Base-by-base conservation (phyloP, 2,797 vertebrate genomes). In the Sebastes diaconus region DNA sequence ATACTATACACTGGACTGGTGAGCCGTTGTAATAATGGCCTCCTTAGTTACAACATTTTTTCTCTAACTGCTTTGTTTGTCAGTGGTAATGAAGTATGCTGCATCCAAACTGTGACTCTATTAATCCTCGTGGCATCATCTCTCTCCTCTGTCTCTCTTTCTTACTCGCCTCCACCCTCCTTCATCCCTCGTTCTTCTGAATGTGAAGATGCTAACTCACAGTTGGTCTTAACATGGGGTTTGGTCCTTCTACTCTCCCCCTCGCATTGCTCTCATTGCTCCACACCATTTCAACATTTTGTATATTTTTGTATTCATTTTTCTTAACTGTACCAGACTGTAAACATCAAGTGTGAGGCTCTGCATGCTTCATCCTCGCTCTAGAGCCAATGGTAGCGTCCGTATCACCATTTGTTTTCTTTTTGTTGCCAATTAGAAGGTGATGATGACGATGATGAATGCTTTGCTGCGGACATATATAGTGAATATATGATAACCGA, bases 241-340 rank as follows among this genome's bases (percentile, higher is more conserved):
- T 70, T 4, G 52, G 59, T 82, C 87, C 72, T 78, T 82, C 69
- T n/a, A 42, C 64, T 46, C 70, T 46, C 52, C 78, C 78, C 59
- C 55, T 24, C 5, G 59, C 81, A 68, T 87, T 20, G 46, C 75
- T 69, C 83, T 65, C 81, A 68, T 87, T 20, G 46, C 75, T 69
- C 83, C 69, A 22, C 72, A 52, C 69, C 91, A 83, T 91, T 82
- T 89, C 74, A 27, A 57, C 85, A 80, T 83, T 93, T 92, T 93
- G 90, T 94, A 90, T 94, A 93, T 94, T 94, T 96, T 93, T 93
- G 63, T 93, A 86, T 90, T 81, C 6, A n/a, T 88, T 86, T 92
- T 91, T 88, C 75, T 87, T 83, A 88, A 72, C 78, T 91, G 87
- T 85, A 80, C 84, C 87, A 81, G 82, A 86, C 57, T 75, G 75